Evolutionary conservation across 2,113 vertebrate species (phyloP).

Genomic region (Falcunculus frontatus): DNA sequence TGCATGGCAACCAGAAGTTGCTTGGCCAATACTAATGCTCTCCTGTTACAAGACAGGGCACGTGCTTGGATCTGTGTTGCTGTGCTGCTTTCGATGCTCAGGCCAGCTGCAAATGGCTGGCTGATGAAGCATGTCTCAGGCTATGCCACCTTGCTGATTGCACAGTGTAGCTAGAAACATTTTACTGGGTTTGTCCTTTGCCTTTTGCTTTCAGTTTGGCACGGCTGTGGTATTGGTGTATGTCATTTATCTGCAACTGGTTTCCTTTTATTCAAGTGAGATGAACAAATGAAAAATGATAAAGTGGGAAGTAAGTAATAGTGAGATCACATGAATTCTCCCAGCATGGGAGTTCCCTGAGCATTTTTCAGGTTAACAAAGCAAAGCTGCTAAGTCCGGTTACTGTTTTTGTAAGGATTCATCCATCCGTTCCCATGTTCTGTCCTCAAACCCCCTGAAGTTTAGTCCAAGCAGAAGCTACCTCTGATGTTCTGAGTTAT

Average conservation of each 20-base stretch:
- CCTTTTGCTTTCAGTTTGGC: not conserved
- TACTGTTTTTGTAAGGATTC: slow-evolving; percentile 25
- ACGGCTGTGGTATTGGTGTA: not conserved
- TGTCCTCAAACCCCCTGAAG: not conserved
- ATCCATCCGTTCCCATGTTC: slow-evolving; percentile 34
- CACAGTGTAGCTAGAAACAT: not conserved
- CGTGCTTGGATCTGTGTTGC: not conserved
- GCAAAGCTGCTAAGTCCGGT: not conserved
- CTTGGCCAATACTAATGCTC: not conserved
- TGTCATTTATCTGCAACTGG: not conserved
- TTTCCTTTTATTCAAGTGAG: slow-evolving; percentile 11
- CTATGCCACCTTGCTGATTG: not conserved
- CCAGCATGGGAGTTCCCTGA: not conserved
- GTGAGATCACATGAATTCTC: not conserved
- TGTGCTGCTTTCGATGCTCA: not conserved
- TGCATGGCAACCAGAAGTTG: rapidly evolving
- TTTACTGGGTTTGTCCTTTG: not conserved
- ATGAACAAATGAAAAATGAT: not conserved
- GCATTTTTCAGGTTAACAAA: slow-evolving; percentile 26
- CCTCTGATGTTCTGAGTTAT: slow-evolving; percentile 3
- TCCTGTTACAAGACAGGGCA: not conserved
- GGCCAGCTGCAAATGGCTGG: not conserved
- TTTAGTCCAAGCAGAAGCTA: slow-evolving; percentile 16
- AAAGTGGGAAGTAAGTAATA: not conserved
- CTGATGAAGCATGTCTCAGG: not conserved